Evolutionary conservation across 2,888 invertebrate species (phyloP).

Genomic region (Abscondita cerata): DNA sequence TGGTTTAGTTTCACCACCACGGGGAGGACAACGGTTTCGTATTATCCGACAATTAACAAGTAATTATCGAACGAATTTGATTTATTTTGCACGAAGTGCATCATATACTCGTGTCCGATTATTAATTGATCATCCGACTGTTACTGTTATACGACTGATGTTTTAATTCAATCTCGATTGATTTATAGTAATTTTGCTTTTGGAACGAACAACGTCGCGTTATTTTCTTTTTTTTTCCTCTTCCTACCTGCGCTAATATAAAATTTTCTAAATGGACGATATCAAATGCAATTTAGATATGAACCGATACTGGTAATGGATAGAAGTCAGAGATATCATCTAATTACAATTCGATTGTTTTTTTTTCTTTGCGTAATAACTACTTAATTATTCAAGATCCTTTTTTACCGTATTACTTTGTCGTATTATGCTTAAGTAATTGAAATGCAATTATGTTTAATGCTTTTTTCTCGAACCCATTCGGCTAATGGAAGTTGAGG

Average conservation of each 20-base stretch:
- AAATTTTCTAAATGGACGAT: slow-evolving; percentile 16
- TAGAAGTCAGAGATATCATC: slow-evolving; percentile 33
- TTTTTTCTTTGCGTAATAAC: slow-evolving; percentile 33
- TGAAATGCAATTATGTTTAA: not conserved
- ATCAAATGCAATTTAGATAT: slow-evolving; percentile 34
- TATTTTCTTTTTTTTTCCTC: not conserved
- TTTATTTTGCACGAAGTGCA: slow-evolving; percentile 18
- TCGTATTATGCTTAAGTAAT: slow-evolving; percentile 10
- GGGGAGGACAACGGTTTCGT: no score
- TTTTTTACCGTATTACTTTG: slow-evolving; percentile 31
- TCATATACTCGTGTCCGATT: slow-evolving; percentile 11
- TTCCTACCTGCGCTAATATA: no score
- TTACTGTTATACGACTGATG: not conserved
- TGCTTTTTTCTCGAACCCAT: no score
- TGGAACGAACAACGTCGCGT: not conserved
- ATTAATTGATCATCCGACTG: not conserved
- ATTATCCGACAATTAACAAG: slow-evolving; percentile 27
- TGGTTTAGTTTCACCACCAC: slow-evolving; percentile 12
- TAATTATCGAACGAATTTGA: slow-evolving; percentile 22
- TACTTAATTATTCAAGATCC: slow-evolving; percentile 26
- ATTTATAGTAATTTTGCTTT: slow-evolving; percentile 8
- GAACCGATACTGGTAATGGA: slow-evolving; percentile 30
- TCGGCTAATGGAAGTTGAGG: no score
- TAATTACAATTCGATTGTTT: slow-evolving; percentile 34
- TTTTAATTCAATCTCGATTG: slow-evolving; percentile 13